Base-by-base conservation (phyloP, 2,113 vertebrate species). In the Prionailurus viverrinus region DNA sequence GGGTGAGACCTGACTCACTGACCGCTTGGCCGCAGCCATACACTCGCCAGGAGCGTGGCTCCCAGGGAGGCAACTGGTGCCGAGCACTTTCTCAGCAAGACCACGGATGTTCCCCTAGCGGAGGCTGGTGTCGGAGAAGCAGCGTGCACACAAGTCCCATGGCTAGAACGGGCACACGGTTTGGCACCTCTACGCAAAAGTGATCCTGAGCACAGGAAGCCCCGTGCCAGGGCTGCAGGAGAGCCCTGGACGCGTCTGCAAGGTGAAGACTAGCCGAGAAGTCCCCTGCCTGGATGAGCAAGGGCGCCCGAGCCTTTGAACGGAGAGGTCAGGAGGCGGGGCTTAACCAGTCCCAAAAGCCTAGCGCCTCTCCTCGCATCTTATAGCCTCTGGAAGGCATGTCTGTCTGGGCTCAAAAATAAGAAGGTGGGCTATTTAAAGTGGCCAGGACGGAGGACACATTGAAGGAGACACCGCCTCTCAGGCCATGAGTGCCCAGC, bases 71-170 rank as follows among this genome's bases (percentile, higher is more conserved):
- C 39, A 8, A 21, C 14, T 5, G 1, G 25, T 33, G 8, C 27
- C 4, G 3, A 5, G 31, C 18, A 10, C 6, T 19, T n/a, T 66
- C 19, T 36, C 36, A 18, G 80, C 21, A 19, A 27, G 68, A 91
- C 36, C 3, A 19, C 6, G 16, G 1, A 36, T 33, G 51, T 2
- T 19, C 33, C 5, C 19, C 4, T 19, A 7, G 29, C 0, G n/a
- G 7, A 45, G 45, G 41, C 4, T 8, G 27, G 36, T 73, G 53
- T 92, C 29, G 0, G 31, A 65, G 41, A 45, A 71, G 45, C 55
- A 48, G 33, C 6, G 45, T 41, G 58, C 6, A 58, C 31, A 51
- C 2, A 11, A 58, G 78, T 6, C 21, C 33, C 2, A 3, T 2
- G n/a, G n/a, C 6, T 21, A 39, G 16, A 41, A 71, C 0, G 2